phyloP scores from a whole-genome alignment of 2,888 invertebrate genomes.

The Cenopis cana region DNA sequence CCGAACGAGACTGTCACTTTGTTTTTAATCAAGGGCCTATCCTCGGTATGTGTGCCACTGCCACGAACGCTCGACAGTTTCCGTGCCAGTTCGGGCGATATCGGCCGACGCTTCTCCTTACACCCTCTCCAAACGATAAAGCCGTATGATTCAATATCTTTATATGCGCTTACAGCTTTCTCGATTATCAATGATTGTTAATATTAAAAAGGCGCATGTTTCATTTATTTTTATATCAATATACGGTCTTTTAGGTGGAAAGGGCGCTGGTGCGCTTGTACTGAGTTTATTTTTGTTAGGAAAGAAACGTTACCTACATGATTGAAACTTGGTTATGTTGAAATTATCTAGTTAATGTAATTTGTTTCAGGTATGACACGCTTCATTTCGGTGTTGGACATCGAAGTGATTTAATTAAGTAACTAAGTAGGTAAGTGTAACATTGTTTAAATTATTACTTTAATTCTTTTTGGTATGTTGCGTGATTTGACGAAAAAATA shows the following conservation, averaged over 20 bases:
- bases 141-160: not conserved
- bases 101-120: slow-evolving; percentile 44
- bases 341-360: slow-evolving; percentile 36
- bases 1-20: slow-evolving; percentile 40
- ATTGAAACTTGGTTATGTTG: slow-evolving; percentile 40
- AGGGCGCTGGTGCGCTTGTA: slow-evolving; percentile 1
- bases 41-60: slow-evolving; percentile 59
- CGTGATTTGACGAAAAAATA: too few relatives aligned
- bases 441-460: not conserved
- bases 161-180: slow-evolving; percentile 12
- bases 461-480: too few relatives aligned
- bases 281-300: slow-evolving; percentile 42
- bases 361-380: slow-evolving; percentile 30
- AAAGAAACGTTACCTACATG: slow-evolving; percentile 41
- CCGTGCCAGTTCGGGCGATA: slow-evolving; percentile 61
- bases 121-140: not conserved
- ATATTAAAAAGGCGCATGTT: slow-evolving; percentile 20
- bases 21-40: slow-evolving; percentile 43
- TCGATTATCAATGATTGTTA: not conserved
- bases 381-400: not conserved
- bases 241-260: slow-evolving; percentile 6
- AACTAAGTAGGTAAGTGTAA: slow-evolving; percentile 8
- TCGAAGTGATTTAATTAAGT: not conserved
- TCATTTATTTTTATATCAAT: slow-evolving; percentile 2
- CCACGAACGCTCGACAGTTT: slow-evolving; percentile 65